These are phyloP conservation scores for Amblyraja radiata DNA, from an alignment of 2,797 vertebrate genomes.

Conservation along the genomic window DNA sequence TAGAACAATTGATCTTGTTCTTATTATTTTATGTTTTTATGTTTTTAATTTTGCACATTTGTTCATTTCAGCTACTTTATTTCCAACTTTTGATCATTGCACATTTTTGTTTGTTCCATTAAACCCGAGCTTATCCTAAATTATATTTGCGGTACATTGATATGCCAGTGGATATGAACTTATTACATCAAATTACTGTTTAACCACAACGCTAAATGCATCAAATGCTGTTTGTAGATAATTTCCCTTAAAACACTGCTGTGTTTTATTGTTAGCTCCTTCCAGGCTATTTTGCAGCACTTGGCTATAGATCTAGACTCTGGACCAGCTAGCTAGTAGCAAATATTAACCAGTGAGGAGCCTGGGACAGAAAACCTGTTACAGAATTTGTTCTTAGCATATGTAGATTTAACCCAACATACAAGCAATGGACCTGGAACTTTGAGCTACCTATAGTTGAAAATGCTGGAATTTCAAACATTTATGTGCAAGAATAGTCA, in stretches of 20 bases:
- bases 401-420: background rate
- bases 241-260: background rate
- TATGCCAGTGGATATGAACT: background rate
- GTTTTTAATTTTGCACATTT: background rate
- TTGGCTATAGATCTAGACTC: background rate
- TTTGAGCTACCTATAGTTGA: background rate
- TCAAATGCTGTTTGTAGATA: background rate
- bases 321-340: background rate
- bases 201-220: background rate
- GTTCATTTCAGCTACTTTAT: background rate
- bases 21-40: background rate
- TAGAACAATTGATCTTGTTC: background rate
- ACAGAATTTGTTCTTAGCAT: background rate
- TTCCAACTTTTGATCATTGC: background rate
- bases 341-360: background rate
- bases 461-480: background rate
- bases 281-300: background rate
- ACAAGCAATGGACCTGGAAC: background rate
- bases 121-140: background rate
- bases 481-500: background rate
- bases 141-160: background rate
- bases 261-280: background rate
- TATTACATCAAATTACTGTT: constrained; percentile 13
- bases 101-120: background rate
- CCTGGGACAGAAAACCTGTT: background rate